Conservation (phyloP, 1,140 invertebrate species). For the Listronotus oregonensis region DNA sequence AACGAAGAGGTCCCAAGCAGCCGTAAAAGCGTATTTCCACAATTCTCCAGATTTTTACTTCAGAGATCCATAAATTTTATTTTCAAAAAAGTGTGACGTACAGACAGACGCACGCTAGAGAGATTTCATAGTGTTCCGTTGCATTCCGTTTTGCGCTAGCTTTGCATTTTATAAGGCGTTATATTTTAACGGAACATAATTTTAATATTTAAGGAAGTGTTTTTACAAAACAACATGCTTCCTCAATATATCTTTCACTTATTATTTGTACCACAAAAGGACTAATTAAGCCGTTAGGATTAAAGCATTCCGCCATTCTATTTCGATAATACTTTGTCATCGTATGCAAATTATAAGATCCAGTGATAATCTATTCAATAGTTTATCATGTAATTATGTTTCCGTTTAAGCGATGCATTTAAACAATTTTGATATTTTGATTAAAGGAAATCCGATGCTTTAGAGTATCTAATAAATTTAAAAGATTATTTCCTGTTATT, state of each 20-base stretch:
- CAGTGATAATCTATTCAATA: constrained; percentile 21
- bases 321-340: constrained; percentile 5
- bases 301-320: constrained; percentile 1
- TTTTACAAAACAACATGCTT: not conserved
- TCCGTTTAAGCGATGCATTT: not conserved
- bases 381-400: not conserved
- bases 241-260: constrained; percentile 14
- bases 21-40: too few species aligned
- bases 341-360: constrained; percentile 23
- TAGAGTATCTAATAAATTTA: not conserved
- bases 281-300: constrained; percentile 18
- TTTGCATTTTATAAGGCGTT: too few species aligned
- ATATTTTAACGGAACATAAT: too few species aligned
- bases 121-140: too few species aligned
- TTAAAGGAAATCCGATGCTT: constrained; percentile 11
- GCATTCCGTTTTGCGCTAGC: too few species aligned
- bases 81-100: too few species aligned
- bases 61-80: too few species aligned
- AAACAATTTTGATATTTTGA: constrained; percentile 1
- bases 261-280: constrained; percentile 7
- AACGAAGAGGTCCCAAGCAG: too few species aligned
- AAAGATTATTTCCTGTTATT: not conserved
- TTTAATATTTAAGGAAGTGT: too few species aligned
- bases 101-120: too few species aligned
- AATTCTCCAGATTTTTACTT: too few species aligned